Evolutionary conservation across 1,140 invertebrate genomes (phyloP), one percentile per base, ranked within the genome.

Genomic region (Drosophila baimaii): DNA sequence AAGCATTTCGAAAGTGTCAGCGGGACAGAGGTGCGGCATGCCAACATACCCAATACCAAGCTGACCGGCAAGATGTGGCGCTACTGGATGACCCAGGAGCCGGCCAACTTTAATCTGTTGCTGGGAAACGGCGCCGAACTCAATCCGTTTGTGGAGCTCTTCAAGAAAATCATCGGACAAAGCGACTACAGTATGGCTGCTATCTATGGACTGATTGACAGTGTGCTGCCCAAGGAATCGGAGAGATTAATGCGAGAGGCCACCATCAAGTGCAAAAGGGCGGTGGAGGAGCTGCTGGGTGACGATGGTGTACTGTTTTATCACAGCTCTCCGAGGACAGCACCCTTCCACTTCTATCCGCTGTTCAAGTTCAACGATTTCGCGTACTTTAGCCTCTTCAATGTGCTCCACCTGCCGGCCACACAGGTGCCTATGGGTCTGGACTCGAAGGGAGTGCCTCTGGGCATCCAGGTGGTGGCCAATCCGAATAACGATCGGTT

Each of bases 371-470:
- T 97, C 2, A 96, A 94, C 85, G 98, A 99, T 92, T 98, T 98
- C 92, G 94, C 95, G 8, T 98, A 98, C 91, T 98, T 97, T 92
- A 95, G 95, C 27, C 93, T 99, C 39, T 97, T 98, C 91, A 99
- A 99, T 93, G 95, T 95, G 8, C 91, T 99, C 1, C 95, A 95
- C 31, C 92, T 98, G 15, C 98, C 98, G 8, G 95, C 95, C 1
- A 98, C 96, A 0, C 97, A 98, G 57, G 94, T 96, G 15, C 97
- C 93, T 0, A 90, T 98, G 58, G 97, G 97, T 1, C 91, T 98
- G 43, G 94, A 94, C 82, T 90, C 92, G 2, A 93, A 94, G 27
- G 96, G 97, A 0, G 72, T 98, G 15, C 97, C 97, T 0, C 69
- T 98, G 23, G 97, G 97, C 29, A 92, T 98, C 21, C 97, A 98